phyloP scores from a whole-genome alignment of 1,140 invertebrate species.

The Triops longicaudatus region DNA sequence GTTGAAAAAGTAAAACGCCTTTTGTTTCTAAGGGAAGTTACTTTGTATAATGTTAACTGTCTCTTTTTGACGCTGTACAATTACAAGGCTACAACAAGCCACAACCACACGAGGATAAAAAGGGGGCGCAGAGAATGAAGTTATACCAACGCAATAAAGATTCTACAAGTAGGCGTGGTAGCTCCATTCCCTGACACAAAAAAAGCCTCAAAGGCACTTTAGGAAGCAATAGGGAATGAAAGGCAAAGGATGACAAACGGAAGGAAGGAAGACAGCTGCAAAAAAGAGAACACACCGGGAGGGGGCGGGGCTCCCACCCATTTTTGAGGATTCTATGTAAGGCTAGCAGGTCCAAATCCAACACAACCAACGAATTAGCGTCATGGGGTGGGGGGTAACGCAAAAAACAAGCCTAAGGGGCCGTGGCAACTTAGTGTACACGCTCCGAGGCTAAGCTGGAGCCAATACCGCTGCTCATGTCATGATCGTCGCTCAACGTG shows the following conservation, averaged over 20 bases:
- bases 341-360: conserved; percentile 12
- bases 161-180: neutral
- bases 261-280: neutral
- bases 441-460: conserved; percentile 27
- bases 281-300: neutral
- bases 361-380: neutral
- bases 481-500: conserved; percentile 26
- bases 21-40: neutral
- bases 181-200: neutral
- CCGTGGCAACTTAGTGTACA: neutral
- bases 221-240: neutral
- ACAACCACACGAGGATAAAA: conserved; percentile 6
- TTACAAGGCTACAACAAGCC: conserved; percentile 11
- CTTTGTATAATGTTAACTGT: neutral
- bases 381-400: neutral
- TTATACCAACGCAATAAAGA: neutral
- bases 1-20: neutral
- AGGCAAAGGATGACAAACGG: neutral
- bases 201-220: neutral
- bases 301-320: conserved; percentile 8
- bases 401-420: neutral
- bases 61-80: neutral
- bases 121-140: neutral
- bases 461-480: conserved; percentile 29
- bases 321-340: neutral